Base-by-base conservation (phyloP, 2,888 invertebrate species). In the Globia sparganii region DNA sequence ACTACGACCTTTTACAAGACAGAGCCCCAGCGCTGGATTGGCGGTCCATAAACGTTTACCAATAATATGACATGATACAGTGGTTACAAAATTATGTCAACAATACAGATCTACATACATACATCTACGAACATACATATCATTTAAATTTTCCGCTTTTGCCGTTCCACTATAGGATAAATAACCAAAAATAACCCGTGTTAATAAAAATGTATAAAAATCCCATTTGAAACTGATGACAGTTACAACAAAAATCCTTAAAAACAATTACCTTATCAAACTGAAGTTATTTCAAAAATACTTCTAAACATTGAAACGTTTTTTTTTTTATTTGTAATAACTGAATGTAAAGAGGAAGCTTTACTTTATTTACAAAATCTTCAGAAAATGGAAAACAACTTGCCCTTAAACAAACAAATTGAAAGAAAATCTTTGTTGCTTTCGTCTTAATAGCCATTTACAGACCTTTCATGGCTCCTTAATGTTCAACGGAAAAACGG, bases 401-500 rank as follows among this genome's bases (percentile, higher is more conserved):
- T 53, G 15, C 31, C 37, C 40, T 56, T 40, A 66, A 70, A 79
- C 59, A 62, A n/a, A 49, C 21, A 70, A 58, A 85, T 85, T 77
- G 68, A 74, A 69, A 68, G 68, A 59, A 81, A 74, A 68, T 69
- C 85, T 70, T 76, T 77, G 21, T 62, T 67, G 25, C 25, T 40
- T 82, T 58, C 37, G 0, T 34, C 56, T 31, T 85, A 72, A 85
- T 62, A 66, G 83, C 78, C 49, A 40, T 81, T 67, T 72, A 53
- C 53, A 59, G 28, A 40, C 25, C 21, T 80, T 77, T 85, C 75
- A 82, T 75, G 21, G 49, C 43, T 37, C n/a, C 61, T 65, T 77
- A 86, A 85, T 86, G 66, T 70, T 67, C 70, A 34, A 70, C 56
- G 28, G 31, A 86, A 83, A 77, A 85, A 77, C 31, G 46, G 59